These are phyloP conservation scores for Tetraodon nigroviridis DNA, from an alignment of 2,113 vertebrate species.

Conservation along the genomic window DNA sequence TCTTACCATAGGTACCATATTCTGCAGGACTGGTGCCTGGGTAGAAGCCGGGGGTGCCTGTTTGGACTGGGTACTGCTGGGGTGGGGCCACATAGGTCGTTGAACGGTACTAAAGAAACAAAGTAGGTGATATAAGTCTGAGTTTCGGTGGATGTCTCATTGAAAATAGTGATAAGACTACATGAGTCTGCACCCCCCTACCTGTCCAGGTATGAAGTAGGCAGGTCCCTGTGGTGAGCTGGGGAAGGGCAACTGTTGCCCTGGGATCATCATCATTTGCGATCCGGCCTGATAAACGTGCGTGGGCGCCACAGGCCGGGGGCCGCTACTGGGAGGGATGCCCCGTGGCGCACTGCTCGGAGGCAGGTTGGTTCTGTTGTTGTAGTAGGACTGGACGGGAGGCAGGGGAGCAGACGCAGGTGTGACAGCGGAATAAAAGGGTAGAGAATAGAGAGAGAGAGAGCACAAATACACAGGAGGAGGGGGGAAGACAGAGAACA, in stretches of 20 bases:
- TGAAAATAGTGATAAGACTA: not conserved
- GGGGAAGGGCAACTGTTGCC: constrained; percentile 84
- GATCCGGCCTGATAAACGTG: constrained; percentile 91
- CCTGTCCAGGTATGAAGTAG: constrained; percentile 91
- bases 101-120: constrained; percentile 80
- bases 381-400: constrained; percentile 84
- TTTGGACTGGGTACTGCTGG: constrained; percentile 89
- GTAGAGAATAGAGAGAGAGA: not conserved
- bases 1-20: constrained; percentile 89
- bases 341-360: constrained; percentile 81
- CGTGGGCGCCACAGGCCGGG: constrained; percentile 85
- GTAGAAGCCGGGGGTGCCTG: constrained; percentile 89
- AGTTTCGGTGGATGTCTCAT: too few relatives aligned
- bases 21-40: constrained; percentile 90
- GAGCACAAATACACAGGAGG: not conserved
- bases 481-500: not conserved
- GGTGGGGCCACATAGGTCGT: constrained; percentile 84
- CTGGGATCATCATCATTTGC: constrained; percentile 98
- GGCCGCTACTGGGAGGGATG: constrained; percentile 81
- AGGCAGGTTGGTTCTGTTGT: constrained; percentile 80
- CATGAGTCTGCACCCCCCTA: constrained; percentile 51
- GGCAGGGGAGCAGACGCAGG: constrained; percentile 2
- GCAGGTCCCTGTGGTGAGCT: constrained; percentile 82
- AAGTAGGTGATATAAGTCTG: not conserved
- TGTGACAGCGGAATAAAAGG: not conserved